Base-by-base conservation (phyloP, 2,797 vertebrate genomes). In the Acrocephalus scirpaceus region DNA sequence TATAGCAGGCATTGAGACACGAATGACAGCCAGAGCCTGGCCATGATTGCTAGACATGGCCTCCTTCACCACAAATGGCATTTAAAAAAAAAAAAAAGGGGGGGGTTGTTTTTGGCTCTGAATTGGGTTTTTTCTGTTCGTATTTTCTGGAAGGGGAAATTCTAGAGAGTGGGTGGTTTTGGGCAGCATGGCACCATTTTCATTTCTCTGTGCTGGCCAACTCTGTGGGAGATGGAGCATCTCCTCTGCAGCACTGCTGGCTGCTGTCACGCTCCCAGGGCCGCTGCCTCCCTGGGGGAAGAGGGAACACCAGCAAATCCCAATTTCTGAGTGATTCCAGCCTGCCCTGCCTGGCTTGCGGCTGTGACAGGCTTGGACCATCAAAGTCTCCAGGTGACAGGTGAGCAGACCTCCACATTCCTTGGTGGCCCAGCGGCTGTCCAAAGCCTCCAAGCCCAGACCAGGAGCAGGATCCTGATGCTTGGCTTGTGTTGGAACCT, bases 361-460 rank as follows among this genome's bases (percentile, higher is more conserved):
- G 21, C 54, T 7, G 4, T 27, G 20, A 34, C 36, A 26, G 32
- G 13, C 38, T 83, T 4, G 0, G 25, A 47, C 48, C 11, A 7
- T 2, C 0, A 16, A 29, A 36, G 19, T 44, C 45, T 42, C 23
- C 1, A 2, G 16, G 27, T 1, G 9, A 42, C 11, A 11, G 47
- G 13, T 1, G 4, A 76, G 32, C 60, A 88, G 21, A 73, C 2
- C 21, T 69, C 42, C 22, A 12, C 3, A 0, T 56, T 66, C 48
- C 45, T 81, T 47, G 48, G 51, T 34, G 44, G 32, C 11, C 32
- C 25, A 69, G 60, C 53, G 73, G 44, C 36, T 29, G 50, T 42
- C 17, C 57, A 71, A 45, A 30, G 6, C 13, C 17, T 74, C 27
- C 4, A 25, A 42, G 34, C 18, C 1, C 3, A 54, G 44, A 44